Conservation (phyloP, 2,888 invertebrate genomes). For the Caenorhabditis macrosperma region DNA sequence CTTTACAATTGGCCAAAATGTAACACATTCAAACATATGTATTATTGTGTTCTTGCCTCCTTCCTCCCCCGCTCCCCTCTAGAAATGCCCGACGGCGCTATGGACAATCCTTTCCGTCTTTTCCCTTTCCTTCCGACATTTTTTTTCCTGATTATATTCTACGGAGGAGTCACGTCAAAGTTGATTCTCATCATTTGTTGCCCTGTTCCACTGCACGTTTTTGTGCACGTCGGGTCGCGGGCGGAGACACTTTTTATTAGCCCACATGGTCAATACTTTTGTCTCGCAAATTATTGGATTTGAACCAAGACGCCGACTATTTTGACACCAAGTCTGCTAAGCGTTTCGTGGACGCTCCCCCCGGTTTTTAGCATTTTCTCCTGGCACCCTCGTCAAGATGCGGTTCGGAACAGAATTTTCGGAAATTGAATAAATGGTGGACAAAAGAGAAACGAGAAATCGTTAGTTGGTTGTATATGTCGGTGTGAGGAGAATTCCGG, state of each 20-base stretch:
- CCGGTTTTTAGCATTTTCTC: slow-evolving; percentile 10
- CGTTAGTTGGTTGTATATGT: slow-evolving; percentile 33
- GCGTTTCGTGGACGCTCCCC: neutral
- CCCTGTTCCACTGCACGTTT: slow-evolving; percentile 1
- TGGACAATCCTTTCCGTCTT: neutral
- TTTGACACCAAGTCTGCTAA: slow-evolving; percentile 40
- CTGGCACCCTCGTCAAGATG: slow-evolving; percentile 21
- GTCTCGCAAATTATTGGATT: slow-evolving; percentile 44
- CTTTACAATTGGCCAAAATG: slow-evolving; percentile 57
- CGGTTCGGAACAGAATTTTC: slow-evolving; percentile 37
- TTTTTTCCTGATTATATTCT: slow-evolving; percentile 32
- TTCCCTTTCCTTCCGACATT: neutral
- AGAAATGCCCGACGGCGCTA: slow-evolving; percentile 46
- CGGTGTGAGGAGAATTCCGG: too few relatives aligned
- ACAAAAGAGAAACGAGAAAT: slow-evolving; percentile 24
- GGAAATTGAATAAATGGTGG: slow-evolving; percentile 46
- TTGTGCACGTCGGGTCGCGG: neutral
- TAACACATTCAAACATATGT: slow-evolving; percentile 59
- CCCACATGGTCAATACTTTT: slow-evolving; percentile 7
- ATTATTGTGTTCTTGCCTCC: slow-evolving; percentile 50
- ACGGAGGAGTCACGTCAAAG: slow-evolving; percentile 1
- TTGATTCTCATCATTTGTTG: slow-evolving; percentile 30
- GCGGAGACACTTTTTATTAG: too few relatives aligned
- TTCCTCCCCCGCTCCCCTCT: neutral
- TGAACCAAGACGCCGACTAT: slow-evolving; percentile 33